A percentile compares a stretch with the other conserved stretches of the same genome.
Evolutionary conservation across 1,140 invertebrate genomes (phyloP).

Genomic region (Lordiphosa stackelbergi): DNA sequence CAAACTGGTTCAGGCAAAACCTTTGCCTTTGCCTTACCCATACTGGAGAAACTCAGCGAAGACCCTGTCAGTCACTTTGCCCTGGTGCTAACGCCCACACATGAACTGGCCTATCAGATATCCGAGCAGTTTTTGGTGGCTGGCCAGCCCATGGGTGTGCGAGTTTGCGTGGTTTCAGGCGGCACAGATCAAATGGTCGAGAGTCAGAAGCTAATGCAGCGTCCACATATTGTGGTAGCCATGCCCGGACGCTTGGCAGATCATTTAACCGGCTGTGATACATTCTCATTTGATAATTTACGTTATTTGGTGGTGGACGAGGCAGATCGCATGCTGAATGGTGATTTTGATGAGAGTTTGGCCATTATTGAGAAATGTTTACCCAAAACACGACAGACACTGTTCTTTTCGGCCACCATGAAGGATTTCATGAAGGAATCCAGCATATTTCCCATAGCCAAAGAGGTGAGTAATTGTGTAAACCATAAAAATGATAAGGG

Average conservation of each 20-base stretch:
- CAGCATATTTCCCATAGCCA: slow-evolving; percentile 71
- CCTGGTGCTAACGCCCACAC: slow-evolving; percentile 95
- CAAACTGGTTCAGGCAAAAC: slow-evolving; percentile 99
- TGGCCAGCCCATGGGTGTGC: slow-evolving; percentile 90
- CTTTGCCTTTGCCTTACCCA: slow-evolving; percentile 96
- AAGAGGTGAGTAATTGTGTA: slow-evolving; percentile 41
- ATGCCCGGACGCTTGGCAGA: slow-evolving; percentile 94
- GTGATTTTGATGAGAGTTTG: slow-evolving; percentile 88
- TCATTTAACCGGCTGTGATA: slow-evolving; percentile 90
- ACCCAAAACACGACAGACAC: slow-evolving; percentile 88
- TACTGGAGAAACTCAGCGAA: slow-evolving; percentile 92
- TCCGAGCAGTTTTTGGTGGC: slow-evolving; percentile 94
- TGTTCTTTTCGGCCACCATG: slow-evolving; percentile 98
- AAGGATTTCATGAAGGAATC: slow-evolving; percentile 84
- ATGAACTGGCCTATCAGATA: slow-evolving; percentile 96
- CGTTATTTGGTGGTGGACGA: slow-evolving; percentile 95
- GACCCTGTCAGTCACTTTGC: slow-evolving; percentile 97
- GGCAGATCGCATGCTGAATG: slow-evolving; percentile 91
- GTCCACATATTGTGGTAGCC: slow-evolving; percentile 95
- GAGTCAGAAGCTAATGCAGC: slow-evolving; percentile 89
- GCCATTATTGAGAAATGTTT: slow-evolving; percentile 89
- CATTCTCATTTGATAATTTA: slow-evolving; percentile 88
- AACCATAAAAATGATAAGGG: too few relatives aligned
- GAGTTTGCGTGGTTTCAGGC: slow-evolving; percentile 90
- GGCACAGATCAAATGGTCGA: slow-evolving; percentile 96